Conservation (phyloP, 2,113 vertebrate species). For the Brachirus orientalis region DNA sequence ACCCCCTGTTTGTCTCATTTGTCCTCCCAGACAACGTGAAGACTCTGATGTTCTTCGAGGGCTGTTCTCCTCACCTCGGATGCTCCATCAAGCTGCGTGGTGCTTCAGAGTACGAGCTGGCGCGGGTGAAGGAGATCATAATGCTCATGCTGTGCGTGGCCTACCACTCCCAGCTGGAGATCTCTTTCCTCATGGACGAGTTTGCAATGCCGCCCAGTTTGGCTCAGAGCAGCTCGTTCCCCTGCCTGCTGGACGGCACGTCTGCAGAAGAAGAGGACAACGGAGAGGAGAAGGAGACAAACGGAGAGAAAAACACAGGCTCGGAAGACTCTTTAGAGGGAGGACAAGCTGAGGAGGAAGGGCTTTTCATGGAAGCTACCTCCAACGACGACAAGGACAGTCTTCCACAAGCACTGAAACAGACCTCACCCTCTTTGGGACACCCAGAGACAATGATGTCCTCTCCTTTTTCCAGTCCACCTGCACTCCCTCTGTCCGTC, state of each 20-base stretch:
- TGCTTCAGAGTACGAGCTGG: constrained; percentile 93
- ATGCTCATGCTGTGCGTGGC: constrained; percentile 96
- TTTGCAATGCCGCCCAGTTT: constrained; percentile 97
- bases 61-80: constrained; percentile 91
- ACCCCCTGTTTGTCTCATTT: not conserved
- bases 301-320: constrained; percentile 46
- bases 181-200: constrained; percentile 99
- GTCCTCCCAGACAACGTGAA: constrained; percentile 87
- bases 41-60: constrained; percentile 98
- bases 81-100: constrained; percentile 96
- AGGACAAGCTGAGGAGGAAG: constrained; percentile 74
- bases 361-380: constrained; percentile 62
- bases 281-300: not conserved
- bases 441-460: constrained; percentile 54
- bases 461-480: constrained; percentile 53
- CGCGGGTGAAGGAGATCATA: constrained; percentile 96
- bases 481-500: constrained; percentile 54
- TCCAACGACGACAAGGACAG: constrained; percentile 45
- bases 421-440: constrained; percentile 3
- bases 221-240: constrained; percentile 86
- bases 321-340: constrained; percentile 64
- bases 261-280: constrained; percentile 47
- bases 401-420: constrained; percentile 24
- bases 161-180: constrained; percentile 98
- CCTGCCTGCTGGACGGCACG: constrained; percentile 86